Evolutionary conservation across 1,140 invertebrate genomes (phyloP), one percentile per base, ranked within the genome.

Genomic region (Caerostris darwini): DNA sequence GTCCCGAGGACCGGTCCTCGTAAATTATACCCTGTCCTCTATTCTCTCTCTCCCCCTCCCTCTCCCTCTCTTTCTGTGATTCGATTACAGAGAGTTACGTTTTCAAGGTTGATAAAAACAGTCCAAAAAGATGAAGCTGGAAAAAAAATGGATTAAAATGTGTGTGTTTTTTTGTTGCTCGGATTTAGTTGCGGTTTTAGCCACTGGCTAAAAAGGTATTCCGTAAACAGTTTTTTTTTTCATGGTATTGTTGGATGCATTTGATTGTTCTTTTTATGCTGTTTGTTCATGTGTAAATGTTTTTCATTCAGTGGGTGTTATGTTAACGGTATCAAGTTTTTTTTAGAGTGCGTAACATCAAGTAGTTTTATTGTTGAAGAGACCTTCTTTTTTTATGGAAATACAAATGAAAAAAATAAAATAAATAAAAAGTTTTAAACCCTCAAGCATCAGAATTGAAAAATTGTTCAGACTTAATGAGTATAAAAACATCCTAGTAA

Each of bases 101-200:
- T 67, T 34, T 67, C 61, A 67, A n/a, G 71, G 71, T 77, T 77
- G 71, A 77, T 77, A 77, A 77, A 77, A 53, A 50, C 34, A 53
- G 7, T 5, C 10, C 61, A 64, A 14, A n/a, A 10, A 64, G 61
- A 64, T 14, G 61, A 64, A 64, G 10, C 7, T 1, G 34, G 2
- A 34, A 10, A 77, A 77, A 77, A 77, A 77, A 77, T 12, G 34
- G 34, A 77, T 53, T 53, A 77, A 53, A 17, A 77, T 12, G 34
- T 77, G 71, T 10, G 71, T 67, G 12, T 67, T 77, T 77, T 77
- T 77, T 50, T 50, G 34, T 8, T 50, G 19, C 7, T 53, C 10
- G 50, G 53, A 50, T 67, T 67, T n/a, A 71, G 50, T 50, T 77
- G 71, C 7, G 71, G 71, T 53, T 77, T 50, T 77, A 12, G 71